Conservation (phyloP, 64 coral and sea anemone genomes). For the Pachyseris speciosa region DNA sequence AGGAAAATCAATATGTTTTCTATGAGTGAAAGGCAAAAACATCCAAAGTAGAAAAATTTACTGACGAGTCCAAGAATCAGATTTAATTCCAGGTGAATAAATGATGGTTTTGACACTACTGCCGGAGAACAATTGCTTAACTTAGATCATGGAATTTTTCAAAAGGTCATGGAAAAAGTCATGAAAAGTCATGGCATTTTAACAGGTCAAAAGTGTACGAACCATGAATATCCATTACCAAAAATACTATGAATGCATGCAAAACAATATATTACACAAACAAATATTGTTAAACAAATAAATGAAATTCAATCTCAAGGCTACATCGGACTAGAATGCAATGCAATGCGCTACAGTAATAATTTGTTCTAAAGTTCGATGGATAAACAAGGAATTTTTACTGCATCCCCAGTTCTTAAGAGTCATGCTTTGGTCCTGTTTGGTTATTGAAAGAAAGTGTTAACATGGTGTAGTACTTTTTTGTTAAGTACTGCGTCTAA, state of each 20-base stretch:
- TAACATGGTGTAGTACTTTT: too few species aligned
- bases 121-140: not conserved
- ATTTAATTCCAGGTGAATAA: not conserved
- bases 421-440: too few species aligned
- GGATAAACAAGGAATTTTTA: not conserved
- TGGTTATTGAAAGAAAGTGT: too few species aligned
- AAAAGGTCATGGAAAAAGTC: not conserved
- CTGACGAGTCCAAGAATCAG: not conserved
- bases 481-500: too few species aligned
- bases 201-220: not conserved
- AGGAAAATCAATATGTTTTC: not conserved
- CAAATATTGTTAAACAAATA: not conserved
- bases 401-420: too few species aligned
- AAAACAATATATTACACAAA: not conserved
- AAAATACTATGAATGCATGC: not conserved
- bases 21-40: not conserved
- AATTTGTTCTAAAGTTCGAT: slow-evolving; percentile 1
- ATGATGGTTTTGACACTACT: not conserved
- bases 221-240: not conserved
- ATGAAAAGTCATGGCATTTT: not conserved
- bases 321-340: not conserved
- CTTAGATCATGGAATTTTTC: not conserved
- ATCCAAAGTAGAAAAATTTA: not conserved
- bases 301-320: not conserved
- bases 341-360: not conserved